Percentiles rank a stretch among this genome's conserved stretches.
Conservation (phyloP, 1,140 invertebrate species). For the Probaryconus sp. region DNA sequence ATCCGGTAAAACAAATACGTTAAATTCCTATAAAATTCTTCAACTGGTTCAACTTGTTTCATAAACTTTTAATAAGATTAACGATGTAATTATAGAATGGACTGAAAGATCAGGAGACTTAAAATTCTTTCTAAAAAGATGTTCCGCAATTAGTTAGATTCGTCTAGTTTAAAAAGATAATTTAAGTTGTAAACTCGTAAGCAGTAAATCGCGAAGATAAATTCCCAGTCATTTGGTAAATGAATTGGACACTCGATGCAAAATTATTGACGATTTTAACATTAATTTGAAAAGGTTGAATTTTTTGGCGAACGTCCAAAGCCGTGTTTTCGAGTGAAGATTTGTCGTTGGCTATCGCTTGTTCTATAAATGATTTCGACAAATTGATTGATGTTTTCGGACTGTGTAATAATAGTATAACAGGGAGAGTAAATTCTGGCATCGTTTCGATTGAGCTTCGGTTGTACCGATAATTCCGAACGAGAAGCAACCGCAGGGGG, state of each 20-base stretch:
- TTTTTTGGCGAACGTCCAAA: too few species aligned
- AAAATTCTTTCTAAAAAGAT: too few species aligned
- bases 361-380: constrained; percentile 19
- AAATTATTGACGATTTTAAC: too few species aligned
- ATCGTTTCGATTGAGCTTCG: constrained; percentile 42
- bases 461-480: constrained; percentile 59
- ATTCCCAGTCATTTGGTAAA: too few species aligned
- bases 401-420: constrained; percentile 19
- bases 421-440: constrained; percentile 28
- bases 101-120: too few species aligned
- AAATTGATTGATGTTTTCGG: constrained; percentile 24
- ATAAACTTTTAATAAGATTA: constrained; percentile 19
- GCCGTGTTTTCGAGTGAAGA: background rate
- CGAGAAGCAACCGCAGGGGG: constrained; percentile 64
- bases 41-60: constrained; percentile 7
- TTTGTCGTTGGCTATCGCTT: too few species aligned
- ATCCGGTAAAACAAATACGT: background rate
- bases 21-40: constrained; percentile 5
- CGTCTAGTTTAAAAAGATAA: too few species aligned
- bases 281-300: too few species aligned
- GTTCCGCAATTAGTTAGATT: too few species aligned
- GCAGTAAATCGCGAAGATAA: too few species aligned
- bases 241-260: too few species aligned
- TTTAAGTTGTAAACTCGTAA: too few species aligned
- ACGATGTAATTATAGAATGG: background rate